Conservation (phyloP, 2,888 invertebrate genomes). For the Eretmocerus hayati region DNA sequence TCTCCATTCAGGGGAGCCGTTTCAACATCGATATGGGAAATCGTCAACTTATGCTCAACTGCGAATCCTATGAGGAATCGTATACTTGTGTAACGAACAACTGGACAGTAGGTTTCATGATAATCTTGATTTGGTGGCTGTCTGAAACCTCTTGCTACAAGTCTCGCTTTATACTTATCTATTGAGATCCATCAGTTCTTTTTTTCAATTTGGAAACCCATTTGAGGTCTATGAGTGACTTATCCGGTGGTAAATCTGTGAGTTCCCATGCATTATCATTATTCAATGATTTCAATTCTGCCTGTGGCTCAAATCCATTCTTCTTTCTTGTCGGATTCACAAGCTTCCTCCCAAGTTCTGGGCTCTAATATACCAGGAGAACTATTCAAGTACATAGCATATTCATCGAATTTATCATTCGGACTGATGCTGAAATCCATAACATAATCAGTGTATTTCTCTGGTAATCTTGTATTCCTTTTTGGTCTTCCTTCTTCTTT, state of each 20-base stretch:
- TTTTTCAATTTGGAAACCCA: conserved; percentile 14
- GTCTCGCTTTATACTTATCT: conserved; percentile 10
- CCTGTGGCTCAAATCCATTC: not conserved
- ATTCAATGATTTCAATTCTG: not conserved
- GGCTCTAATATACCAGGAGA: no score
- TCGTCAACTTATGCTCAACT: conserved; percentile 1
- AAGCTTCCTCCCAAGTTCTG: not conserved
- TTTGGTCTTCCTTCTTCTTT: not conserved
- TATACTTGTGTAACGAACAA: conserved; percentile 9
- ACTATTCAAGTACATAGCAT: no score
- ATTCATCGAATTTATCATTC: no score
- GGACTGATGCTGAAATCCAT: not conserved
- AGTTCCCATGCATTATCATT: not conserved
- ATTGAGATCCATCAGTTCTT: conserved; percentile 8
- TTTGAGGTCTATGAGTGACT: conserved; percentile 5
- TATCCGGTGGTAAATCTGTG: conserved; percentile 1
- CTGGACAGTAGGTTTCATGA: conserved; percentile 15
- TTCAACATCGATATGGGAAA: conserved; percentile 14
- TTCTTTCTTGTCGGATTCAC: not conserved
- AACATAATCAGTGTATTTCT: not conserved
- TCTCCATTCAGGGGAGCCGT: conserved; percentile 11
- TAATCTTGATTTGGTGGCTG: conserved; percentile 6
- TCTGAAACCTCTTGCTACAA: conserved; percentile 14
- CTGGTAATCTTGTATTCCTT: not conserved
- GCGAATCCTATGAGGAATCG: conserved; percentile 9